phyloP scores from a whole-genome alignment of 1,140 invertebrate species.

The Thaumatotibia leucotreta region DNA sequence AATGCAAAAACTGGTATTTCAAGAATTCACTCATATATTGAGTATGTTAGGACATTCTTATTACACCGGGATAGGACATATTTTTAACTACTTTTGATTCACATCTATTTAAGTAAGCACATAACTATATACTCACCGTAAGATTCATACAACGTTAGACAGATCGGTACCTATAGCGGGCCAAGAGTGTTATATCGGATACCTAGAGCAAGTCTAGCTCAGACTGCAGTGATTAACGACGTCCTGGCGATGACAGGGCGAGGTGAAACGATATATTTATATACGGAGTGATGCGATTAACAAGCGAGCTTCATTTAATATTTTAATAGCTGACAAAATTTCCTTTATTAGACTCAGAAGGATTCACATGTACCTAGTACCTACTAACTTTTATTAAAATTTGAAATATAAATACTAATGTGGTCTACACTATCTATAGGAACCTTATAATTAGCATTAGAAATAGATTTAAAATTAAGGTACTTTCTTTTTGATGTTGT shows the following conservation, averaged over 20 bases:
- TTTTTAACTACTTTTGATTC: neutral
- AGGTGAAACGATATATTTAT: conserved; percentile 39
- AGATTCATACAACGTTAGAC: conserved; percentile 21
- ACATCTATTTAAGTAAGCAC: neutral
- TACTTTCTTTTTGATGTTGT: no score
- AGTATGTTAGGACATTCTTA: no score
- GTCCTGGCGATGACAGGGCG: conserved; percentile 52
- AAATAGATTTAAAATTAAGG: no score
- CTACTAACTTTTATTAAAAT: no score
- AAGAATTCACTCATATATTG: no score
- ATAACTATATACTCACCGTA: neutral
- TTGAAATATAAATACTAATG: no score
- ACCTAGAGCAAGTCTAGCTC: conserved; percentile 44
- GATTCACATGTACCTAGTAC: no score
- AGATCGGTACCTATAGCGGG: conserved; percentile 28
- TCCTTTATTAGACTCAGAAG: no score
- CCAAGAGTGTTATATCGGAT: conserved; percentile 43
- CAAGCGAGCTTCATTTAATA: neutral
- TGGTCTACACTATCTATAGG: no score
- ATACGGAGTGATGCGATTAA: conserved; percentile 35
- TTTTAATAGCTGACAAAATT: neutral
- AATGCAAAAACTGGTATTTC: no score
- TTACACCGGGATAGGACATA: no score
- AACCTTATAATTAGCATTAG: no score
- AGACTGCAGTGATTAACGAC: conserved; percentile 53